Base-by-base conservation (phyloP, 2,113 vertebrate species). In the Tylochromis polylepis region DNA sequence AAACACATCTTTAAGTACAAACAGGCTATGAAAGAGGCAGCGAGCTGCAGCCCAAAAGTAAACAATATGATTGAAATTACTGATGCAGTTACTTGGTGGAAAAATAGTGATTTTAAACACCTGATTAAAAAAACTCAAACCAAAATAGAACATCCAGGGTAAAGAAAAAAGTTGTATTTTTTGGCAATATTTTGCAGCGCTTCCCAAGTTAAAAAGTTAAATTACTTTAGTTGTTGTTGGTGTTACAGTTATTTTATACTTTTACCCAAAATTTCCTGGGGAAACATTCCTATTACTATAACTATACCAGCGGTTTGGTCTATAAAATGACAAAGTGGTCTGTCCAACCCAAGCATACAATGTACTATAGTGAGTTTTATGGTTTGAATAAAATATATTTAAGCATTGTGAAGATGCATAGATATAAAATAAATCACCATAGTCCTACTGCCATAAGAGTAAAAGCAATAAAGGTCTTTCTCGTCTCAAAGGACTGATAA, bases 191-290 rank as follows among this genome's bases (percentile, higher is more conserved):
- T 43, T 24, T 70, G 65, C n/a, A 70, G 65, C 0, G 0, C 36
- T 43, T 43, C 12, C 9, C 11, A 41, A 43, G n/a, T 70, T 24
- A 24, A 3, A 67, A 67, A 15, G 36, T 43, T 43, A 70, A 16
- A 43, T 70, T 24, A 70, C 12, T 70, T 14, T 70, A 70, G 65
- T 70, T 70, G 22, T 24, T 46, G 38, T 70, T 70, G 43, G 38
- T 70, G 7, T 70, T 24, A 43, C 38, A 22, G 62, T 24, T 41
- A 67, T 67, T 67, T 67, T 41, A 0, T 67, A 67, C 62, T 67
- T 62, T 34, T 11, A 38, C 0, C 1, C 24, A 70, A 22, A 10
- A 43, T 1, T 5, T 70, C 38, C 65, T 24, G 65, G 12, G 38
- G 24, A 70, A 43, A 24, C 3, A 43, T 24, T 70, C n/a, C 65